Evolutionary conservation across 2,113 vertebrate species (phyloP).

Genomic region (Cyprinodon tularosa): DNA sequence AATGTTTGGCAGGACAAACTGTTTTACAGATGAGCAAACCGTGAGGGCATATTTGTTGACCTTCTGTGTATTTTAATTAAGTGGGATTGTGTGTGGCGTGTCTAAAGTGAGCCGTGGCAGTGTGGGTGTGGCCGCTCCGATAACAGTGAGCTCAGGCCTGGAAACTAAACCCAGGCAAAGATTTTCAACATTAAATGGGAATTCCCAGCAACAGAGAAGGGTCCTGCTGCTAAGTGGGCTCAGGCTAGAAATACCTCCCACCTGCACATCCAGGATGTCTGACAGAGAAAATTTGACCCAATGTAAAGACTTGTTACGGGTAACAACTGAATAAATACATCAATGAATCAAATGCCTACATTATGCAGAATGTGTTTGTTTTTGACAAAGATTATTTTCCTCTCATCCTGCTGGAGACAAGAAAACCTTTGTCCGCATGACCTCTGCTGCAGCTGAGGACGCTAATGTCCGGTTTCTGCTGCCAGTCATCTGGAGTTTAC

Average conservation of each 20-base stretch:
- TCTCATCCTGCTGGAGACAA: too few species aligned
- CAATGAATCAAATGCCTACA: background rate
- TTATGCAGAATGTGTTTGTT: too few species aligned
- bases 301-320: background rate
- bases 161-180: slow-evolving; percentile 12
- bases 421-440: too few species aligned
- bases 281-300: background rate
- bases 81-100: slow-evolving; percentile 4
- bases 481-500: too few species aligned
- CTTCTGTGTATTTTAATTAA: background rate
- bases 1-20: background rate
- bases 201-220: background rate
- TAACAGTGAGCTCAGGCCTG: slow-evolving; percentile 28
- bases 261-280: background rate
- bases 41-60: background rate
- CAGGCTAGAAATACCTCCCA: background rate
- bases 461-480: too few species aligned
- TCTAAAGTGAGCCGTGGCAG: slow-evolving; percentile 24
- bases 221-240: background rate
- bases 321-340: background rate
- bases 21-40: background rate
- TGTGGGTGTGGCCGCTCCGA: slow-evolving; percentile 40
- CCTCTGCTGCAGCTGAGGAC: too few species aligned
- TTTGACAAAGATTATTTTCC: too few species aligned
- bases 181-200: slow-evolving; percentile 3